A percentile compares a stretch with the other conserved stretches of the same genome.
Conservation (phyloP, 2,113 vertebrate genomes). For the Chloroceryle aenea region DNA sequence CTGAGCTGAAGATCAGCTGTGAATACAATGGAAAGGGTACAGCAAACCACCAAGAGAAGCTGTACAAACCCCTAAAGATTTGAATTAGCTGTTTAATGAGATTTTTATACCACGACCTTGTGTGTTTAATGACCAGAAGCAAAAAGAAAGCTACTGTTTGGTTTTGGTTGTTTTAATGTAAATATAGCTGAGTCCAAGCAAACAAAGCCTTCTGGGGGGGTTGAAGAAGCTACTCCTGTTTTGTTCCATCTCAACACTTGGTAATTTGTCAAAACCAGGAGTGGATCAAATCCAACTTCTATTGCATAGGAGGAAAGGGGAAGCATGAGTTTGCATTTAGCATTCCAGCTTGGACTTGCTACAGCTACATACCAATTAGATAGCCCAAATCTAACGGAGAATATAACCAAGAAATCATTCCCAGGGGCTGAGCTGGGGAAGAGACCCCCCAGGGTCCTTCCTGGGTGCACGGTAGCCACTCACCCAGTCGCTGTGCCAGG, state of each 20-base stretch:
- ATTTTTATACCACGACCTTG: neutral
- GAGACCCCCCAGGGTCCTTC: neutral
- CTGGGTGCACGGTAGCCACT: neutral
- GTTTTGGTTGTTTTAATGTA: neutral
- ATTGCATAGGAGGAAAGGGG: neutral
- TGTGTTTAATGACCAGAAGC: neutral
- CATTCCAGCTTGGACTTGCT: neutral
- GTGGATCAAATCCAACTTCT: neutral
- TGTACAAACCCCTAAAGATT: neutral
- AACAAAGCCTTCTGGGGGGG: neutral
- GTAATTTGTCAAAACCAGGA: neutral
- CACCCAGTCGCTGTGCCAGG: slow-evolving; percentile 74
- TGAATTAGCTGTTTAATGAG: neutral
- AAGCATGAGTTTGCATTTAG: neutral
- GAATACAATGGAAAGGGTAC: neutral
- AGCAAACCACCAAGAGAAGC: neutral
- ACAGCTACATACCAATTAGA: neutral
- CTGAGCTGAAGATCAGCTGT: neutral
- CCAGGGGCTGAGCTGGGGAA: neutral
- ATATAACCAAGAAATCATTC: neutral
- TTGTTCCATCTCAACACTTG: neutral
- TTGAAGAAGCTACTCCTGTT: neutral
- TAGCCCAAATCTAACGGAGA: neutral
- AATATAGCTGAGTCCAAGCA: neutral
- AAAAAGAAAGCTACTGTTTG: neutral